phyloP scores from a whole-genome alignment of 2,888 invertebrate genomes.

The Pteria penguin region DNA sequence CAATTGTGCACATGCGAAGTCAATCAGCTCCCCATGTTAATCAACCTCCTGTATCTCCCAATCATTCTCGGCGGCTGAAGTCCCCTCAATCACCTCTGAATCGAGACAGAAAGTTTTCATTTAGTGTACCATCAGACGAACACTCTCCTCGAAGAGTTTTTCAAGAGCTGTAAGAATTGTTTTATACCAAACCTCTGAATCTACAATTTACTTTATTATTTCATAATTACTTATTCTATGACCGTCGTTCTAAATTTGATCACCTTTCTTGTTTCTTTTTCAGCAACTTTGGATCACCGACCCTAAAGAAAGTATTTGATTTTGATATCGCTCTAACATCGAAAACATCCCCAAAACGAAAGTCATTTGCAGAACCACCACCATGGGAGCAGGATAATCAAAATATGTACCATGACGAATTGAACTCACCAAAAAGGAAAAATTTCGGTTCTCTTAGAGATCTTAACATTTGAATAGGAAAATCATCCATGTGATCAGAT shows the following conservation, averaged over 20 bases:
- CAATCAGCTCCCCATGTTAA: slow-evolving; percentile 55
- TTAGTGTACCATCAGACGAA: slow-evolving; percentile 49
- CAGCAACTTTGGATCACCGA: slow-evolving; percentile 28
- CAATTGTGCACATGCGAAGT: slow-evolving; percentile 53
- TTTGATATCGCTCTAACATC: slow-evolving; percentile 39
- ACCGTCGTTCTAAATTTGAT: no score
- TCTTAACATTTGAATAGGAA: no score
- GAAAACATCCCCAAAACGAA: slow-evolving; percentile 50
- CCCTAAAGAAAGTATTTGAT: slow-evolving; percentile 37
- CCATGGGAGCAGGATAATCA: slow-evolving; percentile 46
- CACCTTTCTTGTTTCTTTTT: background rate
- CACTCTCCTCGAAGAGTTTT: slow-evolving; percentile 56
- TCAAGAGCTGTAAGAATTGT: slow-evolving; percentile 59
- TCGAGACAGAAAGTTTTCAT: slow-evolving; percentile 54
- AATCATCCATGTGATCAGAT: no score
- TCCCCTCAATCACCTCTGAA: slow-evolving; percentile 31
- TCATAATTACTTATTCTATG: no score
- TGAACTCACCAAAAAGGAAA: slow-evolving; percentile 34
- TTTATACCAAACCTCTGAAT: background rate
- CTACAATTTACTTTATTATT: no score
- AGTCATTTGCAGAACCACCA: slow-evolving; percentile 38
- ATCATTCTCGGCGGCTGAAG: slow-evolving; percentile 33
- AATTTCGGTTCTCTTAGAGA: no score
- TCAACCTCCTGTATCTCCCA: slow-evolving; percentile 39
- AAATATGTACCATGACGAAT: slow-evolving; percentile 35